These are phyloP conservation scores for Corticium candelabrum DNA, from an alignment of 37 sponge, comb jelly and placozoan genomes.

Conservation along the genomic window DNA sequence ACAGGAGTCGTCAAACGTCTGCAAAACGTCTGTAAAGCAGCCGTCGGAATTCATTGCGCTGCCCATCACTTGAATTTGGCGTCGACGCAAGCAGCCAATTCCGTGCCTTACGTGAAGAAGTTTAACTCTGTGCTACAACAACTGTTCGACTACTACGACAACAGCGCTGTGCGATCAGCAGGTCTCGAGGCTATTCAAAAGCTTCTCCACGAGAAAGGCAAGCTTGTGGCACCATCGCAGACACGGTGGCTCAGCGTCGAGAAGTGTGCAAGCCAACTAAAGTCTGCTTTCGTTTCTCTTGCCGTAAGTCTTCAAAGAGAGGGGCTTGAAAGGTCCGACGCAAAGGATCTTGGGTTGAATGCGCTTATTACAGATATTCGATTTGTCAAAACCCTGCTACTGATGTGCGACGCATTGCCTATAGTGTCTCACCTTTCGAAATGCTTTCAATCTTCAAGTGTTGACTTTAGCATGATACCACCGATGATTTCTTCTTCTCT, in stretches of 20 bases:
- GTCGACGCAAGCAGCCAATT: background rate
- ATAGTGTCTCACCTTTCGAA: background rate
- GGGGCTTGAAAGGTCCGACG: background rate
- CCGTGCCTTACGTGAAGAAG: conserved; percentile 7
- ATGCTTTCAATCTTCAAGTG: background rate
- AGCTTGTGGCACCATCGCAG: background rate
- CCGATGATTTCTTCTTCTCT: conserved; percentile 2
- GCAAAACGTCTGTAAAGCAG: conserved; percentile 13
- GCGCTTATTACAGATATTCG: background rate
- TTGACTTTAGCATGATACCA: background rate
- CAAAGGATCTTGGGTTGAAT: background rate
- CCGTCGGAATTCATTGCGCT: conserved; percentile 11
- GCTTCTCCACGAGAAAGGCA: background rate
- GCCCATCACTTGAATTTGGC: background rate
- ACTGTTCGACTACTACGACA: conserved; percentile 6
- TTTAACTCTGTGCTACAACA: background rate
- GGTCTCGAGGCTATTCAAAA: conserved; percentile 7
- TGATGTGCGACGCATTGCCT: background rate
- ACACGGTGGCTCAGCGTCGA: background rate
- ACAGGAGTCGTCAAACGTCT: conserved; percentile 35
- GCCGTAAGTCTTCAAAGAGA: background rate
- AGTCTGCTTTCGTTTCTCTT: background rate
- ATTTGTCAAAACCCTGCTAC: background rate
- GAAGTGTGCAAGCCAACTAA: background rate
- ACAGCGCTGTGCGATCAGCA: background rate